A percentile compares a stretch with the other conserved stretches of the same genome.
phyloP scores from a whole-genome alignment of 2,113 vertebrate genomes.

The Cariama cristata region DNA sequence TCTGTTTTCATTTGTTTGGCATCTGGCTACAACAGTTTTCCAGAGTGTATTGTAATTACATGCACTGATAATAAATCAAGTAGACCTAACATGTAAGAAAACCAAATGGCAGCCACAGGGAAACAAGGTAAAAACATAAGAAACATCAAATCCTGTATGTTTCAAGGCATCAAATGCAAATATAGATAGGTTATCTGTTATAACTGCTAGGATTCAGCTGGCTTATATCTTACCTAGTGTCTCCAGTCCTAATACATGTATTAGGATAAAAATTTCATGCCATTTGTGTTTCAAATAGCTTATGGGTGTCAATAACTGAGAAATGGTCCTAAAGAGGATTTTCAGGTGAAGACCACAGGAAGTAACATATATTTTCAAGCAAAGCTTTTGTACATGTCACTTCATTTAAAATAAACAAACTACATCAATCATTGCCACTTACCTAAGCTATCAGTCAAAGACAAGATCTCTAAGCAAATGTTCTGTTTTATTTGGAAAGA shows the following conservation, averaged over 20 bases:
- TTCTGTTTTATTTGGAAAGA: neutral
- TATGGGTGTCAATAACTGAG: neutral
- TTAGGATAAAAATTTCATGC: neutral
- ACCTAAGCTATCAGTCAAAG: neutral
- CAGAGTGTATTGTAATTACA: slow-evolving; percentile 70
- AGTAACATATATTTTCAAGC: neutral
- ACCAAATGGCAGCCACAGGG: slow-evolving; percentile 61
- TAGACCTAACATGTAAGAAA: slow-evolving; percentile 64
- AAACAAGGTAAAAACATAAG: slow-evolving; percentile 63
- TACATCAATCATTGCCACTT: neutral
- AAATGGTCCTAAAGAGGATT: neutral
- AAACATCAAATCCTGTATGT: slow-evolving; percentile 28
- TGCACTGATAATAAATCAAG: slow-evolving; percentile 72
- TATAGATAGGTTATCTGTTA: neutral
- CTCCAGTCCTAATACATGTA: neutral
- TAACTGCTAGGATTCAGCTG: slow-evolving; percentile 20
- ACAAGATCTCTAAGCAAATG: neutral
- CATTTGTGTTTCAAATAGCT: neutral
- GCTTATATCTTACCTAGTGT: neutral
- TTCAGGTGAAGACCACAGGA: neutral
- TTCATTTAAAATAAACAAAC: neutral
- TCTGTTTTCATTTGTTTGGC: slow-evolving; percentile 76
- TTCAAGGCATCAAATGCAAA: slow-evolving; percentile 38
- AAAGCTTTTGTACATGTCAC: neutral
- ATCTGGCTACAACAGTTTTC: slow-evolving; percentile 69